Evolutionary conservation across 2,888 invertebrate species (phyloP).

Genomic region (Hofmannophila pseudospretella): DNA sequence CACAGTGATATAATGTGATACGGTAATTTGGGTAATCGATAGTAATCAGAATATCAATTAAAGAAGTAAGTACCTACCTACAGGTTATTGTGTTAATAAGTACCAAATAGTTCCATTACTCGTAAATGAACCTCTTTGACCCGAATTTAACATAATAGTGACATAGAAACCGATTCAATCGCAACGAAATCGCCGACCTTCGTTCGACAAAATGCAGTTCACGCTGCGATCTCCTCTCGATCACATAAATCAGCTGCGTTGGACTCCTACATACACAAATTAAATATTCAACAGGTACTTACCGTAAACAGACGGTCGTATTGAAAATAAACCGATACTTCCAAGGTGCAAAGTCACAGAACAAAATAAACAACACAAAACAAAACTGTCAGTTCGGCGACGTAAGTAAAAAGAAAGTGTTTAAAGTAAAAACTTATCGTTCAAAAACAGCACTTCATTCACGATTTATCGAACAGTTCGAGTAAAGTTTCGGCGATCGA

Average conservation of each 20-base stretch:
- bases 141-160: conserved; percentile 28
- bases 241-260: conserved; percentile 62
- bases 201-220: conserved; percentile 55
- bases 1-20: conserved; percentile 12
- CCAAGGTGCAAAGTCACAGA: conserved; percentile 64
- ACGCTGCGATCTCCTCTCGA: conserved; percentile 51
- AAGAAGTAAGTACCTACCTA: conserved; percentile 8
- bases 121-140: conserved; percentile 31
- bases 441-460: conserved; percentile 60
- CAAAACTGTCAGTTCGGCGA: conserved; percentile 52
- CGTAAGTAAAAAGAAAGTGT: conserved; percentile 40
- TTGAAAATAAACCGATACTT: conserved; percentile 64
- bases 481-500: conserved; percentile 51
- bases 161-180: conserved; percentile 48
- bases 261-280: conserved; percentile 51
- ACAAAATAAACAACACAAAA: conserved; percentile 67
- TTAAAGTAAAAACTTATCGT: conserved; percentile 37
- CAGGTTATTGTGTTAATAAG: conserved; percentile 20
- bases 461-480: conserved; percentile 48
- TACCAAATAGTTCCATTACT: conserved; percentile 21
- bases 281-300: conserved; percentile 61
- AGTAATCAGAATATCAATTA: conserved; percentile 15
- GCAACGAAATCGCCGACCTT: conserved; percentile 52
- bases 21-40: conserved; percentile 4
- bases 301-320: conserved; percentile 66